phyloP scores from a whole-genome alignment of 2,888 invertebrate species.

The Hirtodrosophila cameraria region DNA sequence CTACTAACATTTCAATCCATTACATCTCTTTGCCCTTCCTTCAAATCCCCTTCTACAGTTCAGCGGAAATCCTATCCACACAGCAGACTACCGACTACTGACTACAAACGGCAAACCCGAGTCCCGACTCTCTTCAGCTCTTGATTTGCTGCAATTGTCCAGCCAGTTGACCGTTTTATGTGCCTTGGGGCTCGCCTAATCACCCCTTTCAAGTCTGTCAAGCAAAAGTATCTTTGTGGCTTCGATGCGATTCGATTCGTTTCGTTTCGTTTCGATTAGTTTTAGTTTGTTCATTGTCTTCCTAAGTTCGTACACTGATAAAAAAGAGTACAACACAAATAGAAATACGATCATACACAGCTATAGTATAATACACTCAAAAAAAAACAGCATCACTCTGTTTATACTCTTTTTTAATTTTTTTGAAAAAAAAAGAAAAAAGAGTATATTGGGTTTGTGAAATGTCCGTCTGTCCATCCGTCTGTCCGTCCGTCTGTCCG shows the following conservation, averaged over 20 bases:
- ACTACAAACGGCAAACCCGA: too few species aligned
- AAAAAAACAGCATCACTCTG: too few species aligned
- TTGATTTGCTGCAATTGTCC: conserved; percentile 60
- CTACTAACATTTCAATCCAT: conserved; percentile 32
- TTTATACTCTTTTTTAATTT: too few species aligned
- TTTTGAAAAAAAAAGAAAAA: too few species aligned
- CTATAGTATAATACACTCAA: too few species aligned
- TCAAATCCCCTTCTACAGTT: neutral
- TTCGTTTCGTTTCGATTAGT: conserved; percentile 7
- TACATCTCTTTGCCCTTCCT: conserved; percentile 44
- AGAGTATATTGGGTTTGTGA: too few species aligned
- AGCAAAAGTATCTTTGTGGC: conserved; percentile 28
- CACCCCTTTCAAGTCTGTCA: conserved; percentile 30
- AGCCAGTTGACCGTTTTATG: conserved; percentile 16
- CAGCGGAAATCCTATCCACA: conserved; percentile 51
- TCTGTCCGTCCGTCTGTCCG: too few species aligned
- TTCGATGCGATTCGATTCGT: conserved; percentile 12
- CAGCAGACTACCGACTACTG: too few species aligned
- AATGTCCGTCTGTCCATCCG: too few species aligned
- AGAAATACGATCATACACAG: too few species aligned
- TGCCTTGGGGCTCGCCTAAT: conserved; percentile 49
- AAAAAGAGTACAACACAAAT: too few species aligned
- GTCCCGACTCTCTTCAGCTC: too few species aligned
- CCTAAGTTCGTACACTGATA: conserved; percentile 35
- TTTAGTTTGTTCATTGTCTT: conserved; percentile 14